Evolutionary conservation across 1,140 invertebrate species (phyloP), one percentile per base, ranked within the genome.

Genomic region (Achroia grisella): DNA sequence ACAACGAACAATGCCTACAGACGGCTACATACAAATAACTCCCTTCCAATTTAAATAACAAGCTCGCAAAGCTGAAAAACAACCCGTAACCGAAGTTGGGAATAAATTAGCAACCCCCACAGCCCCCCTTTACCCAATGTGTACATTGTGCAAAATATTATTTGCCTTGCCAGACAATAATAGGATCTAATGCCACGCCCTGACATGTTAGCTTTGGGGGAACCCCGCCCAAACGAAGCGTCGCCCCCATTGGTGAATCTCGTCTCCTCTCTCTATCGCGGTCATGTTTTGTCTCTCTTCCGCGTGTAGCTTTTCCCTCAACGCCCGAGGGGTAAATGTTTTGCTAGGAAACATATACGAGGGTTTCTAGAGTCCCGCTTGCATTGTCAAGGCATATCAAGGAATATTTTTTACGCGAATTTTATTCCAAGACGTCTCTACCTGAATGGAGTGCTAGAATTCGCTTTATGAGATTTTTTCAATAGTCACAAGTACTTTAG

Each of bases 101-200:
- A 82, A 82, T 82, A 77, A 84, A 84, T 84, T 84, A 84, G 80
- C 74, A 71, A 62, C 17, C 67, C 56, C 80, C 71, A 58, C 44
- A 34, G 45, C 56, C 57, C 72, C 77, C 68, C 66, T 52, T 62
- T 61, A 71, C 58, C 73, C 77, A 81, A 77, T 84, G 80, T 82
- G 74, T 84, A 84, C 80, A 84, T 80, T 82, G 77, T 79, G 74
- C 77, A 79, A 81, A 84, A 84, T 84, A 84, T 84, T 84, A 82
- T 84, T 84, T 84, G 80, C 74, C 69, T 84, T 77, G 74, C 75
- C 66, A 74, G 78, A 82, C 72, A 75, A 84, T 84, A 84, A 84
- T 82, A 77, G 74, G 78, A 84, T 84, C 74, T 75, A 70, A 52
- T 67, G 74, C 80, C 71, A 61, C 80, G 80, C 80, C 80, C 72